phyloP scores from a whole-genome alignment of 2,113 vertebrate species.

The Protobothrops mucrosquamatus region DNA sequence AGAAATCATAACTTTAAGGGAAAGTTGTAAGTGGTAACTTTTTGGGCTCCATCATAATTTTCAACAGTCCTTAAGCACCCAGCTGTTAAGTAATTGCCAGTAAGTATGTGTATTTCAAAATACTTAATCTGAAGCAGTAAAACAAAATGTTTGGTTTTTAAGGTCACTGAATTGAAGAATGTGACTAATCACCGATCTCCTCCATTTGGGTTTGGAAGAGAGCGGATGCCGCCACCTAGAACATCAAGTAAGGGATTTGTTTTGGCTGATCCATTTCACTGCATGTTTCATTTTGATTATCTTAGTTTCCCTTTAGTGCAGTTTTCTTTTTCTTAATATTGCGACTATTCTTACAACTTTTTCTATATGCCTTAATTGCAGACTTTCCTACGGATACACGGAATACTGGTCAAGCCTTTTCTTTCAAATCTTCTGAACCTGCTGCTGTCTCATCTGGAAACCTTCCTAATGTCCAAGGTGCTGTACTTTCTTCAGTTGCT shows the following conservation, averaged over 20 bases:
- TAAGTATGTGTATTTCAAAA: neutral
- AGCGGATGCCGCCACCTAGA: conserved; percentile 65
- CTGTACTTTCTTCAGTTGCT: neutral
- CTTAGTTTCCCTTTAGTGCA: neutral
- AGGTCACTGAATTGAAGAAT: conserved; percentile 80
- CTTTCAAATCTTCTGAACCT: conserved; percentile 74
- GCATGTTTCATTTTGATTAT: neutral
- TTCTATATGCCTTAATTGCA: conserved; percentile 45
- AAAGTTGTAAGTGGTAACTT: neutral
- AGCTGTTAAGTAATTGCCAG: neutral
- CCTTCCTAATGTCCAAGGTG: conserved; percentile 31
- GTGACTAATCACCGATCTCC: conserved; percentile 45
- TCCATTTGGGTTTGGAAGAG: conserved; percentile 68
- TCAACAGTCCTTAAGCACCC: neutral
- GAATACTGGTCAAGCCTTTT: conserved; percentile 66
- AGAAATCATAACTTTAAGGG: neutral
- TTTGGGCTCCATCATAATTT: neutral
- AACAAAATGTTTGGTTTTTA: conserved; percentile 21
- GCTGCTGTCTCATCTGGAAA: conserved; percentile 42
- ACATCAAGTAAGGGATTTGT: conserved; percentile 67
- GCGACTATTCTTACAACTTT: neutral
- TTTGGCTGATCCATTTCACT: neutral
- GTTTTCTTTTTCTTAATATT: neutral
- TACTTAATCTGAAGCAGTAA: neutral
- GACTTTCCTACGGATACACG: conserved; percentile 69